A percentile compares a stretch with the other conserved stretches of the same genome.
phyloP scores from a whole-genome alignment of 2,888 invertebrate genomes.

The Heliconius sara region DNA sequence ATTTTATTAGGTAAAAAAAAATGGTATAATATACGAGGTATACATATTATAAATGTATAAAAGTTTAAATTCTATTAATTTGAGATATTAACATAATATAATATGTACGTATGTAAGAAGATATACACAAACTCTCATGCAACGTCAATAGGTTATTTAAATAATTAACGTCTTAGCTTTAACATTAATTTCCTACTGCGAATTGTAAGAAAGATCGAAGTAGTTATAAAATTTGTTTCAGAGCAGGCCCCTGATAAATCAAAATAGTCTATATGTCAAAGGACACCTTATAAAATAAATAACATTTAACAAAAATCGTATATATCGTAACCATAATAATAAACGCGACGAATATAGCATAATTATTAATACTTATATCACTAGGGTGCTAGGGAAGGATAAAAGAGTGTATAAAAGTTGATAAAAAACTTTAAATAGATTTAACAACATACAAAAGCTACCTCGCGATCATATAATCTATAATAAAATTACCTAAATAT shows the following conservation, averaged over 20 bases:
- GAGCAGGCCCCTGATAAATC: constrained; percentile 4
- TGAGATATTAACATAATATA: constrained; percentile 1
- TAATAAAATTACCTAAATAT: constrained; percentile 71
- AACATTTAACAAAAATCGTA: constrained; percentile 29
- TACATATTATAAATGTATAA: constrained; percentile 21
- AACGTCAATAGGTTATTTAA: background rate
- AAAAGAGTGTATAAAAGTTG: constrained; percentile 83
- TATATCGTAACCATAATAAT: constrained; percentile 30
- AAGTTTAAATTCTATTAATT: constrained; percentile 18
- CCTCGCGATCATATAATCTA: constrained; percentile 67
- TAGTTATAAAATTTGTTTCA: background rate
- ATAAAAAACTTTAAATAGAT: constrained; percentile 81
- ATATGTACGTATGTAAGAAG: no score
- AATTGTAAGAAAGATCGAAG: background rate
- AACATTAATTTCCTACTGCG: background rate
- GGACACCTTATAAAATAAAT: constrained; percentile 27
- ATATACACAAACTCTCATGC: background rate
- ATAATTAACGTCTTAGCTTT: constrained; percentile 8
- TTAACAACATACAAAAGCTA: constrained; percentile 84
- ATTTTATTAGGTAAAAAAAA: background rate
- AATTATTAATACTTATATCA: constrained; percentile 45
- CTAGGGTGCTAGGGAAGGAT: constrained; percentile 82
- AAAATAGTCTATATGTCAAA: constrained; percentile 2
- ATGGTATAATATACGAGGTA: background rate
- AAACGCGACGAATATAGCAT: constrained; percentile 37